Percentiles rank a stretch among this genome's conserved stretches.
Evolutionary conservation across 2,888 invertebrate genomes (phyloP).

Genomic region (Azorinus chamasolen): DNA sequence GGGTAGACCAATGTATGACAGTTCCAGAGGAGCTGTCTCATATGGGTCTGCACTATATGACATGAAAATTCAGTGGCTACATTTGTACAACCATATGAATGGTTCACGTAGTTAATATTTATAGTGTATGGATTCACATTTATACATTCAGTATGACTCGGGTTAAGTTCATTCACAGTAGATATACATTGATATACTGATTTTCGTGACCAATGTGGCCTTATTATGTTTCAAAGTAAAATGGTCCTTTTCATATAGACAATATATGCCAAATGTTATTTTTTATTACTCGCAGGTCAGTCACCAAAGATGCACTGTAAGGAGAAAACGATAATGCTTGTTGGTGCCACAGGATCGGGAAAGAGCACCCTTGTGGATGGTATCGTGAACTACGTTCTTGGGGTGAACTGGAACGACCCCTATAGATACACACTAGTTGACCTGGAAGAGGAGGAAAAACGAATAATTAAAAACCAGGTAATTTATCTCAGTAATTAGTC

Average conservation of each 20-base stretch:
- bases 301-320: neutral
- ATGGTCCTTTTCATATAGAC: neutral
- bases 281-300: neutral
- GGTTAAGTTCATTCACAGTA: too few species aligned
- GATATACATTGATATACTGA: too few species aligned
- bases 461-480: neutral
- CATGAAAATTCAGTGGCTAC: too few species aligned
- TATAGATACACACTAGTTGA: conserved; percentile 3
- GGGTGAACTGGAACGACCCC: conserved; percentile 20
- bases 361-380: conserved; percentile 35
- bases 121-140: too few species aligned
- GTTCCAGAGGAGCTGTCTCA: too few species aligned
- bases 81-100: too few species aligned
- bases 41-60: too few species aligned
- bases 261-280: neutral
- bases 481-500: neutral
- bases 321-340: conserved; percentile 55
- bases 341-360: conserved; percentile 58
- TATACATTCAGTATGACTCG: too few species aligned
- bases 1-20: too few species aligned
- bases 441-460: conserved; percentile 14
- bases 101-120: too few species aligned
- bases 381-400: conserved; percentile 18
- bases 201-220: too few species aligned
- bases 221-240: too few species aligned